Conservation (phyloP, 23 tunicate species). For the Trididemnum nubilum region DNA sequence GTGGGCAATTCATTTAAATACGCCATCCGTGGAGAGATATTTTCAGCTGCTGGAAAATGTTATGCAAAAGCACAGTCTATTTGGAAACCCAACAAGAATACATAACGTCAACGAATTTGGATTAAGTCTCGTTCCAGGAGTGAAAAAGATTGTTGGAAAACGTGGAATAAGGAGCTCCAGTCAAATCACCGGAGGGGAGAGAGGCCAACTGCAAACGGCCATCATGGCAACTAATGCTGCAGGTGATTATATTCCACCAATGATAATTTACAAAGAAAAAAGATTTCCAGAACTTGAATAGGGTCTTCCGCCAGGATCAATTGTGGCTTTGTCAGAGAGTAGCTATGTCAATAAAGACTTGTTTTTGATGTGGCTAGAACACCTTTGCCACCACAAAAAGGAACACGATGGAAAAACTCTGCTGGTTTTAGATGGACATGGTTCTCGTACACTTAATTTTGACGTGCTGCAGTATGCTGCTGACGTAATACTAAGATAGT, state of each 20-base stretch:
- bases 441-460: slow-evolving; percentile 26
- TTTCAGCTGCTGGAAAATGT: slow-evolving; percentile 36
- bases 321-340: slow-evolving; percentile 27
- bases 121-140: slow-evolving; percentile 36
- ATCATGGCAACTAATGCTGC: slow-evolving; percentile 22
- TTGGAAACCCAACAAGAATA: slow-evolving; percentile 12
- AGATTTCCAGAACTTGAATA: slow-evolving; percentile 23
- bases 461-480: slow-evolving; percentile 39
- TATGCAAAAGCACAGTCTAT: slow-evolving; percentile 19
- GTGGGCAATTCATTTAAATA: slow-evolving; percentile 25
- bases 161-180: slow-evolving; percentile 16
- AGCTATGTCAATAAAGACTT: slow-evolving; percentile 28
- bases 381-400: slow-evolving; percentile 25
- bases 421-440: slow-evolving; percentile 24
- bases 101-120: slow-evolving; percentile 19
- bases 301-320: slow-evolving; percentile 26
- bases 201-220: slow-evolving; percentile 39
- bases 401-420: slow-evolving; percentile 12
- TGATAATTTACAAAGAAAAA: neutral
- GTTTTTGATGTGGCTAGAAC: slow-evolving; percentile 32
- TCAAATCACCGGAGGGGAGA: slow-evolving; percentile 9
- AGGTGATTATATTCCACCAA: slow-evolving; percentile 18
- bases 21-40: slow-evolving; percentile 16
- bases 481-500: slow-evolving; percentile 16
- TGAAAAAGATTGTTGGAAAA: slow-evolving; percentile 34